Base-by-base conservation (phyloP, 2,888 invertebrate genomes). In the Epinotia brunnichana region DNA sequence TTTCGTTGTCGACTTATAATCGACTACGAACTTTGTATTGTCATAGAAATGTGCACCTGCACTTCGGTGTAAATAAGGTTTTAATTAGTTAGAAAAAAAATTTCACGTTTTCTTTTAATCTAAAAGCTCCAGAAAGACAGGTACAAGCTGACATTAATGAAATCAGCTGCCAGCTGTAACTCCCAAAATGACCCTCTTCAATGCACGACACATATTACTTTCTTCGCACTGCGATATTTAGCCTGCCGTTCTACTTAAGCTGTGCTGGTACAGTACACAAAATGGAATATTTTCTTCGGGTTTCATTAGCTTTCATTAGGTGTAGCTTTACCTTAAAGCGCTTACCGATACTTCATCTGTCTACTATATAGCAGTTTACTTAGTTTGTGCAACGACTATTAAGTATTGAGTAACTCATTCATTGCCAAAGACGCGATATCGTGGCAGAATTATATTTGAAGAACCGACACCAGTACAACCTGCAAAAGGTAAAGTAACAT, bases 161-260 rank as follows among this genome's bases (percentile, higher is more conserved):
- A 64, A 70, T 70, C 64, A 51, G 64, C 63, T 59, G 57, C 70
- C 64, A 59, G 57, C 39, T 64, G 70, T 56, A n/a, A 62, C 60
- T 41, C 51, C 51, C 51, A 39, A 57, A 70, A 70, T 70, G 70
- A 70, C 70, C 70, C 70, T 70, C 70, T 70, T 70, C 70, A 70
- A 59, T 64, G 70, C 64, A 64, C 70, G 70, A 70, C 70, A 70
- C 64, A 70, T 70, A 70, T 70, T 70, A 70, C 57, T 21, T 53
- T 64, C 56, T 64, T 61, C 24, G 54, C 41, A 19, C n/a, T n/a
- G 53, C 35, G 63, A 57, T 70, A 62, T 63, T 63, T 57, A 21
- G 44, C 60, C 54, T 70, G n/a, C 24, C 21, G 35, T 17, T 29
- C 29, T 53, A 44, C 21, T 39, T 41, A 48, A n/a, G 48, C 48